Evolutionary conservation across 2,113 vertebrate species (phyloP), one percentile per base, ranked within the genome.

Genomic region (Andinoacara biseriatus): DNA sequence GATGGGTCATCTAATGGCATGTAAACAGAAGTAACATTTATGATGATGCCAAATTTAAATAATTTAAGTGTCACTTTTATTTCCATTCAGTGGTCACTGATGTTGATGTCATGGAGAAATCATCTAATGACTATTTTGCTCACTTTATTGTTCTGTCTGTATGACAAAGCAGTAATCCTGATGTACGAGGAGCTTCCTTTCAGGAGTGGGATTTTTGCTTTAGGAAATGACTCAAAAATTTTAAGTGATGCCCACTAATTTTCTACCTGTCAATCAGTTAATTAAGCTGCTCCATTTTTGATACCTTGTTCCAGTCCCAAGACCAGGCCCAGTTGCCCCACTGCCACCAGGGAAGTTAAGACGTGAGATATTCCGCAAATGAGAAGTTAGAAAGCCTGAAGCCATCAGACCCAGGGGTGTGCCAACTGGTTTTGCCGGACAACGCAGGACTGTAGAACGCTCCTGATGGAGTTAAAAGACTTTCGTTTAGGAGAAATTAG

Each of bases 321-420:
- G 40, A 9, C 54, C 80, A 0, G 76, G 85, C n/a, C 91, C 89
- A 10, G 60, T 24, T 43, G 74, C 10, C 38, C 89, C 85, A 40
- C 52, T 76, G 22, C 86, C 89, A n/a, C 80, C 94, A 6, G 97
- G 97, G 0, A 97, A 98, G 49, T 99, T 98, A 74, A 97, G 95
- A 58, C 97, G 97, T 13, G 97, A 97, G 74, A 98, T 74, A 60
- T 95, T 98, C 62, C 97, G 93, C 63, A 99, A 96, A 49, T 98
- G 97, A 10, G 96, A 93, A 0, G 96, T 96, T 80, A 98, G 92
- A 24, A 97, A 96, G 54, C 96, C 96, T 57, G 96, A 96, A 0
- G 94, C 94, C 88, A 95, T 95, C 33, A 93, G 7, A 0, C 96
- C 95, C 86, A 96, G 93, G 0, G 96, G 96, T 0, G 96, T 96